phyloP scores from a whole-genome alignment of 1,140 invertebrate genomes.

The Lycorma delicatula region DNA sequence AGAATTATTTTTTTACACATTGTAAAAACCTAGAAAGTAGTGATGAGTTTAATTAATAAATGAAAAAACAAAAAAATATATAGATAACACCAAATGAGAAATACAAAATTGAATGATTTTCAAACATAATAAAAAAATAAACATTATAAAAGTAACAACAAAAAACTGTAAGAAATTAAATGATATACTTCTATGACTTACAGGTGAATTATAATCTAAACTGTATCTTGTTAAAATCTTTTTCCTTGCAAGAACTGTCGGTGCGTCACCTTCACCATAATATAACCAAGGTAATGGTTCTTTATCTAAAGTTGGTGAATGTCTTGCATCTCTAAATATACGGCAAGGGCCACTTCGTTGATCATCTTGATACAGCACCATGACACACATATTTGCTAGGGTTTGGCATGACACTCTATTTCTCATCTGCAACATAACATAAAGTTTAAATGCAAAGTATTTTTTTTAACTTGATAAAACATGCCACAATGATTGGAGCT shows the following conservation, averaged over 20 bases:
- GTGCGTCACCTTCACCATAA: conserved; percentile 43
- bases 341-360: conserved; percentile 38
- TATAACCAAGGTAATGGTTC: conserved; percentile 44
- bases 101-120: not conserved
- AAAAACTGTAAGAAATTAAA: too few relatives aligned
- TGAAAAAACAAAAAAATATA: too few relatives aligned
- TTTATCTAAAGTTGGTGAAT: conserved; percentile 34
- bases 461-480: not conserved
- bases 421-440: conserved; percentile 39
- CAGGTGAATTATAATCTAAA: conserved; percentile 39
- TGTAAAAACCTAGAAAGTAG: too few relatives aligned
- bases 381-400: conserved; percentile 58
- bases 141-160: not conserved
- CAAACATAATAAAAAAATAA: not conserved
- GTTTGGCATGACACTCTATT: conserved; percentile 53
- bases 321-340: conserved; percentile 41
- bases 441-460: conserved; percentile 21
- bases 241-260: conserved; percentile 41
- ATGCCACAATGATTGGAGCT: not conserved
- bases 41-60: not conserved
- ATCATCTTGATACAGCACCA: conserved; percentile 47
- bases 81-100: not conserved
- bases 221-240: conserved; percentile 44
- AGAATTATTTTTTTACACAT: too few relatives aligned
- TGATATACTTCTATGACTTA: too few relatives aligned